phyloP scores from a whole-genome alignment of 2,113 vertebrate genomes.

The Caranx melampygus region DNA sequence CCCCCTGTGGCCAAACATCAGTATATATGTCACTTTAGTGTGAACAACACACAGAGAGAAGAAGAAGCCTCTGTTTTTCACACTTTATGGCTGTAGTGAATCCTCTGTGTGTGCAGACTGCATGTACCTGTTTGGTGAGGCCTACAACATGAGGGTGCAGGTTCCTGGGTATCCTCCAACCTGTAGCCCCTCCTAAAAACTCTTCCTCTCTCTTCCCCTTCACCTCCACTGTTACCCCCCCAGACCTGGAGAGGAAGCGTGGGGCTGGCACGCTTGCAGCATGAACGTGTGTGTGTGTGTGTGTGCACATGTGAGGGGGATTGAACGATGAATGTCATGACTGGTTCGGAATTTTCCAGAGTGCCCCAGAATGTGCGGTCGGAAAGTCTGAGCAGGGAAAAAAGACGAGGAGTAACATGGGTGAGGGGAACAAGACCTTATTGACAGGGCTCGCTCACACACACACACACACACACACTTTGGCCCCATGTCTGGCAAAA shows the following conservation, averaged over 20 bases:
- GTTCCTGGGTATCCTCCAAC: constrained; percentile 14
- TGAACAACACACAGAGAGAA: no score
- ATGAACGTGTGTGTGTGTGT: constrained; percentile 1
- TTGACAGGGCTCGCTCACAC: constrained; percentile 76
- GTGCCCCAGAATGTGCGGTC: constrained; percentile 81
- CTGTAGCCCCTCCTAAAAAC: not conserved
- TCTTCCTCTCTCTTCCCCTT: constrained; percentile 59
- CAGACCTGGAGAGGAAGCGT: constrained; percentile 85
- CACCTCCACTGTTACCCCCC: constrained; percentile 80
- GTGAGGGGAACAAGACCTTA: constrained; percentile 92
- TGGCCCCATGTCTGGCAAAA: constrained; percentile 8
- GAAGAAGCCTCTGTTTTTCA: no score
- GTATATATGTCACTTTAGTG: no score
- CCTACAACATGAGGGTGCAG: not conserved
- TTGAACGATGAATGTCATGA: constrained; percentile 87
- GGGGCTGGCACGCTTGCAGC: constrained; percentile 44
- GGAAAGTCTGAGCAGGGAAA: constrained; percentile 89
- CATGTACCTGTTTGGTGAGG: not conserved
- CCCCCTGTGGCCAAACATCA: not conserved
- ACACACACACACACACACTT: constrained; percentile 24
- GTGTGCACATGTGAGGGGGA: constrained; percentile 40
- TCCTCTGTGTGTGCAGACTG: no score
- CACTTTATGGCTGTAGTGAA: no score
- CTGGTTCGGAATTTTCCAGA: constrained; percentile 91
- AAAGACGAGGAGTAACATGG: constrained; percentile 77